Percentiles rank a stretch among this genome's conserved stretches.
Evolutionary conservation across 2,113 vertebrate species (phyloP).

Genomic region (Paracanthobrama guichenoti): DNA sequence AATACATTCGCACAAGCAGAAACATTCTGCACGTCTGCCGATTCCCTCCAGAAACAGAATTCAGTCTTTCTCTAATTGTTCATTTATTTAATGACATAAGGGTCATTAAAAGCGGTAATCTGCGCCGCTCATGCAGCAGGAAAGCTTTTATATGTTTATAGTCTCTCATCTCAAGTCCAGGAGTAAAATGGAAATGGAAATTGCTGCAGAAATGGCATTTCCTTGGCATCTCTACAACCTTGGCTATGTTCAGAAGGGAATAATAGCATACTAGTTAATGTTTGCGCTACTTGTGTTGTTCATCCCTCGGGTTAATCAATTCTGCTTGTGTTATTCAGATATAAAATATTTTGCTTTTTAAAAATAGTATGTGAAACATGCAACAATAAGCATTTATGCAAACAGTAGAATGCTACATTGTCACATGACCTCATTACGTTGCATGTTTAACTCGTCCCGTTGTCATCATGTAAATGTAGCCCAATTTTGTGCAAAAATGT

Average conservation of each 20-base stretch:
- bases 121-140: not conserved
- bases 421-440: not conserved
- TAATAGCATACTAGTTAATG: not conserved
- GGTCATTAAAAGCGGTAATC: not conserved
- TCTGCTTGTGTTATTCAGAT: not conserved
- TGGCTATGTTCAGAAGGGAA: not conserved
- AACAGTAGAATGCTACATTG: not conserved
- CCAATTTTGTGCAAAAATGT: not conserved
- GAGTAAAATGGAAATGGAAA: constrained; percentile 18
- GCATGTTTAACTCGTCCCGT: no score
- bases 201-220: constrained; percentile 18
- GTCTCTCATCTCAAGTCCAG: not conserved
- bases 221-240: not conserved
- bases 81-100: constrained; percentile 20
- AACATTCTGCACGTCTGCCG: not conserved
- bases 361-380: not conserved
- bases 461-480: no score
- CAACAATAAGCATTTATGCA: not conserved
- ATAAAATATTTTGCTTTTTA: not conserved
- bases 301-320: not conserved
- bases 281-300: not conserved
- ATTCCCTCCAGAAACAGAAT: not conserved
- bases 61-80: not conserved
- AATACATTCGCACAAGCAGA: constrained; percentile 15
- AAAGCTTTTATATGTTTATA: not conserved